A percentile compares a stretch with the other conserved stretches of the same genome.
phyloP scores from a whole-genome alignment of 2,113 vertebrate genomes.

The Machaerirhynchus nigripectus region DNA sequence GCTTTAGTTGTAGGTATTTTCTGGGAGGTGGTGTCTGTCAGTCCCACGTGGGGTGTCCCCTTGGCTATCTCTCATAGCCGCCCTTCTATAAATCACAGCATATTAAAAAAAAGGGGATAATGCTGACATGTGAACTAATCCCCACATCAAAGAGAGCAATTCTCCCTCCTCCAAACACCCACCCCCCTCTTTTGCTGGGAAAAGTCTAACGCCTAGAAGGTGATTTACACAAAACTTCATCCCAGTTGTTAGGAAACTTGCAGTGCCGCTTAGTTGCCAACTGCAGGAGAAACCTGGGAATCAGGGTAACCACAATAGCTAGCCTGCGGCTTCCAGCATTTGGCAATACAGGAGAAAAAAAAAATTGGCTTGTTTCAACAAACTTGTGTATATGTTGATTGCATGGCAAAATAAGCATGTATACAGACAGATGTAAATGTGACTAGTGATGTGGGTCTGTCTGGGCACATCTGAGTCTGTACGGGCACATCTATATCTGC shows the following conservation, averaged over 20 bases:
- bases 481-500: not conserved
- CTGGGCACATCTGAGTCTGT: not conserved
- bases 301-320: constrained; percentile 24
- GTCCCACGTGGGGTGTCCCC: constrained; percentile 45
- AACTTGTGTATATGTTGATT: not conserved
- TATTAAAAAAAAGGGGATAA: constrained; percentile 48
- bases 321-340: not conserved
- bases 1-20: not conserved
- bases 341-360: not conserved
- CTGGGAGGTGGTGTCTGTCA: constrained; percentile 25
- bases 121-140: constrained; percentile 67
- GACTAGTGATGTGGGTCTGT: not conserved
- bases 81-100: constrained; percentile 52
- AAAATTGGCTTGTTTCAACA: not conserved
- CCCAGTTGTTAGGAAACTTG: constrained; percentile 35
- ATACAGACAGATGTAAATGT: not conserved
- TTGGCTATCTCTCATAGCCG: constrained; percentile 14
- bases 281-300: constrained; percentile 39
- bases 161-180: constrained; percentile 15
- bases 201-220: constrained; percentile 65
- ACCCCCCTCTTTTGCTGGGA: constrained; percentile 47
- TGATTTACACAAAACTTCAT: constrained; percentile 42
- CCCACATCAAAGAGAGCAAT: constrained; percentile 57
- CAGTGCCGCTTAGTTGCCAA: not conserved
- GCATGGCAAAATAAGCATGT: not conserved